A percentile compares a stretch with the other conserved stretches of the same genome.
Conservation (phyloP, 2,888 invertebrate genomes). For the Drosophila monieri region DNA sequence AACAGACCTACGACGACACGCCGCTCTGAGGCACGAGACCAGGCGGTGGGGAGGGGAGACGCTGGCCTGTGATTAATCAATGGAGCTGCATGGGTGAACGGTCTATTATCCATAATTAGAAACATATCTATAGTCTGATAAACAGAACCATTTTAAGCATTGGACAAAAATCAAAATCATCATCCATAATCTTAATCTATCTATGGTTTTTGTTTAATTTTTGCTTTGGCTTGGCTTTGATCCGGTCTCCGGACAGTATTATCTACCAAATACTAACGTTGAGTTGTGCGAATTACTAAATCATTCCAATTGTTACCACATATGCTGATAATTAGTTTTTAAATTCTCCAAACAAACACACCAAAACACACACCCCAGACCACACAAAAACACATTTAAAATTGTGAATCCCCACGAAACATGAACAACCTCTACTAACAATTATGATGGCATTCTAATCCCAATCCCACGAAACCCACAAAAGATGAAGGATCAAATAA, state of each 20-base stretch:
- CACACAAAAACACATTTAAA: slow-evolving; percentile 24
- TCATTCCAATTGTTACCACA: slow-evolving; percentile 36
- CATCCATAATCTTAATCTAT: slow-evolving; percentile 25
- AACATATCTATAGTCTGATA: slow-evolving; percentile 36
- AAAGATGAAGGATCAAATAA: slow-evolving; percentile 53
- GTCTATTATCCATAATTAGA: slow-evolving; percentile 1
- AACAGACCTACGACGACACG: slow-evolving; percentile 81
- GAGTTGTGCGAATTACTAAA: slow-evolving; percentile 39
- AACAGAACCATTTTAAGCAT: slow-evolving; percentile 20
- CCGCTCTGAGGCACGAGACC: slow-evolving; percentile 76
- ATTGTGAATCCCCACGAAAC: slow-evolving; percentile 34
- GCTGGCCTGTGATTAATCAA: slow-evolving; percentile 10
- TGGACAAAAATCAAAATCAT: slow-evolving; percentile 26
- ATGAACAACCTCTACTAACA: slow-evolving; percentile 32
- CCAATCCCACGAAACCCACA: slow-evolving; percentile 22
- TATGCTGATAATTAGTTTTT: slow-evolving; percentile 24
- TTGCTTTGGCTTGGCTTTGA: slow-evolving; percentile 36
- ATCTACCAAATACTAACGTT: slow-evolving; percentile 21
- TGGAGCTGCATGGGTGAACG: slow-evolving; percentile 45
- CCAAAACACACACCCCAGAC: slow-evolving; percentile 6
- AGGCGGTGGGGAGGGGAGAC: neutral
- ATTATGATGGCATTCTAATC: slow-evolving; percentile 22
- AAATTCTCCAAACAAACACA: no score
- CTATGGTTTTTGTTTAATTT: slow-evolving; percentile 14
- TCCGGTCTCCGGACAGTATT: slow-evolving; percentile 16